Percentiles rank a stretch among this genome's conserved stretches.
phyloP scores from a whole-genome alignment of 1,140 invertebrate genomes.

The Steinernema khuongi region DNA sequence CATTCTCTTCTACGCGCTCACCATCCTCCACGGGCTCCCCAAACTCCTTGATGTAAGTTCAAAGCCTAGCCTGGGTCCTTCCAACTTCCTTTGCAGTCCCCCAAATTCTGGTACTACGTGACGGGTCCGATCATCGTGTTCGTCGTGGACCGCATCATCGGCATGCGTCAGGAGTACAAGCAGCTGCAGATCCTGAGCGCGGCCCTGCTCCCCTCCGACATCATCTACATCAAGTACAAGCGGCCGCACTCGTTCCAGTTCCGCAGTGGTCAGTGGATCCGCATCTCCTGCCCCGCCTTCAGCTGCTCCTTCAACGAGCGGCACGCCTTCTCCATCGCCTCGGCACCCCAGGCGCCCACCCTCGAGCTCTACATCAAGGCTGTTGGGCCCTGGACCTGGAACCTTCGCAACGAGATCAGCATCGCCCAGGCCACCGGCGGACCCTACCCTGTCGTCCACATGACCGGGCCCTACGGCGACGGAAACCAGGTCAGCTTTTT shows the following conservation, averaged over 20 bases:
- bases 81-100: constrained; percentile 62
- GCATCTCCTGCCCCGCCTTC: constrained; percentile 85
- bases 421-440: constrained; percentile 83
- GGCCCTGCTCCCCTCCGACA: constrained; percentile 81
- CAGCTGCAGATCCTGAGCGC: constrained; percentile 89
- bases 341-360: constrained; percentile 93
- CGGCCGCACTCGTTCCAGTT: constrained; percentile 92
- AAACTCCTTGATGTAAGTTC: constrained; percentile 74
- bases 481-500: constrained; percentile 99
- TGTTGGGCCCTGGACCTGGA: constrained; percentile 98
- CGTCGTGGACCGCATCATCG: constrained; percentile 58
- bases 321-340: constrained; percentile 95
- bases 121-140: constrained; percentile 74
- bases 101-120: constrained; percentile 90
- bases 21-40: constrained; percentile 86
- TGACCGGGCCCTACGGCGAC: constrained; percentile 95
- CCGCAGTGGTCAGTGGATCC: constrained; percentile 78
- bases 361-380: constrained; percentile 89
- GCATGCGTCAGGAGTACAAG: constrained; percentile 64
- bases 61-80: constrained; percentile 12
- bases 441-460: constrained; percentile 74
- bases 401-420: constrained; percentile 90
- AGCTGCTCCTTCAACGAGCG: constrained; percentile 75
- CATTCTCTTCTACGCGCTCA: constrained; percentile 79
- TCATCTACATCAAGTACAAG: constrained; percentile 65